Conservation (phyloP, 2,888 invertebrate genomes). For the Papilio protenor region DNA sequence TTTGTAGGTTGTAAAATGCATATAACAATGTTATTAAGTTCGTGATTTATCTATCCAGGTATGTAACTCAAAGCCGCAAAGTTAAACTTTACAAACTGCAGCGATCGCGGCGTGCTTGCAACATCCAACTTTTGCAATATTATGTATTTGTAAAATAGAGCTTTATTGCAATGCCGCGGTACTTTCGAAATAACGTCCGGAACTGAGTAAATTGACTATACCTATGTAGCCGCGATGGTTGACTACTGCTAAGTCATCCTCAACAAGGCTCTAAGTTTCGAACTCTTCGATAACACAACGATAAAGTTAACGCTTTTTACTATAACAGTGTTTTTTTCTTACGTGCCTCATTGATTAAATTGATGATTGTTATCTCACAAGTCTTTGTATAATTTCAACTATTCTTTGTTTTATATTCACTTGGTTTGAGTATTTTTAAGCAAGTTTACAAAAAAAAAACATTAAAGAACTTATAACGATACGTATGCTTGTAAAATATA, state of each 20-base stretch:
- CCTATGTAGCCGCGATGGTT: not conserved
- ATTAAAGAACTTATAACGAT: not conserved
- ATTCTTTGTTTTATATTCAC: too few relatives aligned
- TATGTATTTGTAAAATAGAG: conserved; percentile 45
- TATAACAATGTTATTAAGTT: not conserved
- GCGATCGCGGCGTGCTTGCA: conserved; percentile 49
- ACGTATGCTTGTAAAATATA: too few relatives aligned
- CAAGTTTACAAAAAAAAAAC: not conserved
- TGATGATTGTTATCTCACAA: too few relatives aligned
- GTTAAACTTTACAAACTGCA: conserved; percentile 46
- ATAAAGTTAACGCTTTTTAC: too few relatives aligned
- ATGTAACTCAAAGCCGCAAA: not conserved
- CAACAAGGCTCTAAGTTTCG: too few relatives aligned
- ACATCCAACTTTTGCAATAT: conserved; percentile 46
- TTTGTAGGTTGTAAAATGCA: not conserved
- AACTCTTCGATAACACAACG: too few relatives aligned
- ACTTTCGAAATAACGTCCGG: conserved; percentile 54
- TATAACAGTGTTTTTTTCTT: too few relatives aligned
- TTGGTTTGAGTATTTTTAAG: too few relatives aligned
- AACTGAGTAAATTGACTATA: not conserved
- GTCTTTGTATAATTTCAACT: too few relatives aligned
- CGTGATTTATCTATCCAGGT: not conserved
- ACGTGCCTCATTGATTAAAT: too few relatives aligned
- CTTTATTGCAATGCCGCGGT: conserved; percentile 39
- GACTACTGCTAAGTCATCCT: too few relatives aligned